Evolutionary conservation across 2,113 vertebrate genomes (phyloP), one percentile per base, ranked within the genome.

Genomic region (Sander lucioperca): DNA sequence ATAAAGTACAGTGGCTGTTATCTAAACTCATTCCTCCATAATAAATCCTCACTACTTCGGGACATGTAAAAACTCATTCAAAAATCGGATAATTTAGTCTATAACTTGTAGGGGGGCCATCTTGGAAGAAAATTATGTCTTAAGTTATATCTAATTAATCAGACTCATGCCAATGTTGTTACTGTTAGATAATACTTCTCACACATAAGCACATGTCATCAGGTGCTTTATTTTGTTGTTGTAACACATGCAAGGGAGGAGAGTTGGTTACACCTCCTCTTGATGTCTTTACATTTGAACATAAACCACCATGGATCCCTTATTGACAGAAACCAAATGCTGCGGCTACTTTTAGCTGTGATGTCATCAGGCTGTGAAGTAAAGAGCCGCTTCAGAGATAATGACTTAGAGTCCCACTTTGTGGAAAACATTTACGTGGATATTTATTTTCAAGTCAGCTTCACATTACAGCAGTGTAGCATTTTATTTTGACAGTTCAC

Each of bases 161-260:
- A 36, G 23, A 23, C 7, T 50, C 19, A 23, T n/a, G 23, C 11
- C 4, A 6, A 10, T 36, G 58, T 50, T 48, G 10, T n/a, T 48
- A 21, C 47, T 63, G 47, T 13, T 62, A 30, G 6, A 48, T 62
- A 50, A 62, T n/a, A 51, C 15, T 15, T 39, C 25, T 73, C 56
- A 59, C 43, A 23, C 58, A 59, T 27, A 19, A n/a, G 47, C 72
- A 39, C 64, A 39, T 74, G 73, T 54, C 51, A 27, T 83, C 74
- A 63, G 70, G 63, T 79, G 63, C 65, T 78, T 85, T 53, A 48
- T 86, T 78, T 61, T 69, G 36, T 65, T 69, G 21, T 30, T 80
- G n/a, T 69, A 64, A 53, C 56, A 77, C 51, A 45, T 58, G 48
- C 56, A 74, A 79, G 70, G 36, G 3, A 77, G 66, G 75, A 65